Percentiles rank a stretch among this genome's conserved stretches.
Evolutionary conservation across 2,888 invertebrate species (phyloP).

Genomic region (Alviniconcha strummeri): DNA sequence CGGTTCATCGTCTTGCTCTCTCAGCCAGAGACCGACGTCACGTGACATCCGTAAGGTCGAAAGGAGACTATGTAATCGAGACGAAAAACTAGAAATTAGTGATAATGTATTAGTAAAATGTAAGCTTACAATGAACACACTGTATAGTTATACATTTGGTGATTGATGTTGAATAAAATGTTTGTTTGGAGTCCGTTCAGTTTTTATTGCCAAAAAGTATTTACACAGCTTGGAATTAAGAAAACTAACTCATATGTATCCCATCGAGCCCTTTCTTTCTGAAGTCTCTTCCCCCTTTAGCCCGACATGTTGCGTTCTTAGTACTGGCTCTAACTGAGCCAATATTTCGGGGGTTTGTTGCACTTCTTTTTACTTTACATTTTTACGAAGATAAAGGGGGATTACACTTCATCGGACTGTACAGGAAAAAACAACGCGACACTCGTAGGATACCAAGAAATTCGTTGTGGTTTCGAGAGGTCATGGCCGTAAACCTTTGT

Average conservation of each 20-base stretch:
- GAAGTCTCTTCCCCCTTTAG: constrained; percentile 60
- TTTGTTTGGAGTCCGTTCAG: no score
- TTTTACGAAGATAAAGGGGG: constrained; percentile 29
- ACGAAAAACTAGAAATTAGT: not conserved
- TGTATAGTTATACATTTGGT: not conserved
- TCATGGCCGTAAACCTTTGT: constrained; percentile 36
- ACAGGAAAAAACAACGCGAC: constrained; percentile 31
- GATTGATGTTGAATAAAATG: not conserved
- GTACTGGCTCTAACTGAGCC: constrained; percentile 63
- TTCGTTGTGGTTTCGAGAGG: constrained; percentile 34
- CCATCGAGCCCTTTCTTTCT: not conserved
- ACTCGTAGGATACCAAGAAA: constrained; percentile 15
- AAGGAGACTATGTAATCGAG: constrained; percentile 31
- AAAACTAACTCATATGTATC: not conserved
- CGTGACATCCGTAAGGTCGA: constrained; percentile 44
- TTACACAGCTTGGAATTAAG: not conserved
- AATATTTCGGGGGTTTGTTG: constrained; percentile 59
- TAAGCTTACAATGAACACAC: no score
- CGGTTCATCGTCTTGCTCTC: constrained; percentile 1
- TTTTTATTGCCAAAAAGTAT: no score
- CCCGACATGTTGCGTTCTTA: constrained; percentile 60
- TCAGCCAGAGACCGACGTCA: constrained; percentile 46
- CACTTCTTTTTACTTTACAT: constrained; percentile 17
- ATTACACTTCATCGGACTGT: constrained; percentile 26
- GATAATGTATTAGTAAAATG: no score